Evolutionary conservation across 2,113 vertebrate species (phyloP).

Genomic region (Megaptera novaeangliae): DNA sequence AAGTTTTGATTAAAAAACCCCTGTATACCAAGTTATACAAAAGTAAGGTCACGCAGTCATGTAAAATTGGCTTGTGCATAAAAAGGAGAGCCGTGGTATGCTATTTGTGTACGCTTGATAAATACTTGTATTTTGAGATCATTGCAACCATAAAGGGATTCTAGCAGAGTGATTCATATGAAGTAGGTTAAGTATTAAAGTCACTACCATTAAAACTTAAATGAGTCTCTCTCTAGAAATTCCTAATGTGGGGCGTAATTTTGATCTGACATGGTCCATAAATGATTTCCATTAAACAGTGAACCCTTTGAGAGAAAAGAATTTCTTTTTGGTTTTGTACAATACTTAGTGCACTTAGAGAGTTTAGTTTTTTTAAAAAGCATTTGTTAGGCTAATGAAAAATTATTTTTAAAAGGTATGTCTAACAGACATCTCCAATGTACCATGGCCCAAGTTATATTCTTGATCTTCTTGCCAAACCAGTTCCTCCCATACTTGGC

Average conservation of each 20-base stretch:
- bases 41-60: not conserved
- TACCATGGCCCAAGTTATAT: not conserved
- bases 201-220: constrained; percentile 9
- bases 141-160: not conserved
- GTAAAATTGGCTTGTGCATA: not conserved
- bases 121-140: not conserved
- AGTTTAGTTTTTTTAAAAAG: not conserved
- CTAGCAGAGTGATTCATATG: constrained; percentile 12
- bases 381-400: not conserved
- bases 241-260: not conserved
- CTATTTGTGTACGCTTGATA: not conserved
- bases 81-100: not conserved
- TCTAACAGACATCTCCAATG: not conserved
- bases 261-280: not conserved
- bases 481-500: not conserved
- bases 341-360: not conserved
- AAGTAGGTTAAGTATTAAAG: constrained; percentile 23
- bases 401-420: not conserved
- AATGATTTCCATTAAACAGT: not conserved
- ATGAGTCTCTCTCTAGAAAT: constrained; percentile 35
- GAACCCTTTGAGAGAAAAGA: not conserved
- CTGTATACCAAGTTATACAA: not conserved
- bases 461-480: not conserved
- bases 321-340: not conserved
- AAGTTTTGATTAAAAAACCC: not conserved